Evolutionary conservation across 2,888 invertebrate genomes (phyloP), one percentile per base, ranked within the genome.

Genomic region (Pheosia tremula): DNA sequence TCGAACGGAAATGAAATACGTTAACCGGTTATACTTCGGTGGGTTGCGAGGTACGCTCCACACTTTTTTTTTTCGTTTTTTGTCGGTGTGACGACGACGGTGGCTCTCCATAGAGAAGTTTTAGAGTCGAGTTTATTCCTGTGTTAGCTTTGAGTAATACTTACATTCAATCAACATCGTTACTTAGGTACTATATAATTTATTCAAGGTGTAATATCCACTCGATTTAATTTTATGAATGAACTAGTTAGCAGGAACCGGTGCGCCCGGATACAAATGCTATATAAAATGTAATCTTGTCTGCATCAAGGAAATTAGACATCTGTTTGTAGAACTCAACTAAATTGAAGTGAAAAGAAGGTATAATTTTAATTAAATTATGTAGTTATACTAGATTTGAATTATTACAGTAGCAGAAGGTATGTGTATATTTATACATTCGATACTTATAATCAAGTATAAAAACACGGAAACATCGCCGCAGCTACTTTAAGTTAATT

Each of bases 1-100:
- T 91, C 87, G 91, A 92, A 89, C 92, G 93, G 93, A 93, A 93
- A 92, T 92, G 91, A 89, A 91, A 89, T 89, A 90, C 82, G 86
- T 79, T 83, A 89, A 93, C 93, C 92, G 90, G 93, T 93, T 91
- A 85, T 84, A 83, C 85, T 85, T 81, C 84, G 87, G 78, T 79
- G 77, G 80, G 81, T 76, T 69, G 72, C 80, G 78, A 83, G 85
- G 84, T 80, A 77, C 78, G 82, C 82, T 81, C 78, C 73, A 74
- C 75, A 73, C 74, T 79, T 79, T 84, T 79, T 84, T 82, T 39
- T 82, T 81, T 47, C 77, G 71, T 83, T 86, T 86, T 87, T 80
- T 84, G 82, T 84, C 78, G 79, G 47, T 4, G 9, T 9, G 3
- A 66, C 69, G 43, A 3, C 43, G 13, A 66, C 69, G 69, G 63